phyloP scores from a whole-genome alignment of 2,113 vertebrate species.

The Micronycteris hirsuta region DNA sequence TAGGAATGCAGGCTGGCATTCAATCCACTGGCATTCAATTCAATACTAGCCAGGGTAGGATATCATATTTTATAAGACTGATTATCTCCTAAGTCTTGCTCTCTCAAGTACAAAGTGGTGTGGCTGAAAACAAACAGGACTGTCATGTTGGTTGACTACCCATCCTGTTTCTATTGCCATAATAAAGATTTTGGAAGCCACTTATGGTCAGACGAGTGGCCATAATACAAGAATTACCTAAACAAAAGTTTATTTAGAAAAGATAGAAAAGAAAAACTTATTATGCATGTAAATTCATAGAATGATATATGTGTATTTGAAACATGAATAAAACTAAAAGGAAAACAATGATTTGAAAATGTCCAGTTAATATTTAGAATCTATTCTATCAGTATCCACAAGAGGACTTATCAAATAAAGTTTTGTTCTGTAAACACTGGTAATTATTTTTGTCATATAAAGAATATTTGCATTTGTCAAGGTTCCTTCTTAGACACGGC shows the following conservation, averaged over 20 bases:
- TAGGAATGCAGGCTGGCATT: too few species aligned
- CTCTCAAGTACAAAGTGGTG: not conserved
- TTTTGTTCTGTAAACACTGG: not conserved
- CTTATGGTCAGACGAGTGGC: not conserved
- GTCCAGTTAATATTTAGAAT: not conserved
- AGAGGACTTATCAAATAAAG: not conserved
- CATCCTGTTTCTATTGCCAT: not conserved
- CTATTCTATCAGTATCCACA: not conserved
- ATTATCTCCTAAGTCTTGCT: conserved; percentile 11
- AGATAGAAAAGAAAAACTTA: not conserved
- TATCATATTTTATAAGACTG: conserved; percentile 26
- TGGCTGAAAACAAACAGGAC: not conserved
- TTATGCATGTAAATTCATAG: not conserved
- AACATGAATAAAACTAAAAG: not conserved
- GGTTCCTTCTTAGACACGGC: not conserved
- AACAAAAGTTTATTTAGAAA: not conserved
- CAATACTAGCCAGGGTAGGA: too few species aligned
- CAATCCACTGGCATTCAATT: too few species aligned
- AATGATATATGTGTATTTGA: not conserved
- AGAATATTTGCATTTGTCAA: not conserved
- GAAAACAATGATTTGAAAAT: not conserved
- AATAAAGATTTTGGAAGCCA: not conserved
- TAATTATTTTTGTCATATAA: not conserved
- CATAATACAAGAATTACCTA: not conserved
- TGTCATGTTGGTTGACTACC: not conserved